phyloP scores from a whole-genome alignment of 1,140 invertebrate genomes.

The Teleogryllus occipitalis region DNA sequence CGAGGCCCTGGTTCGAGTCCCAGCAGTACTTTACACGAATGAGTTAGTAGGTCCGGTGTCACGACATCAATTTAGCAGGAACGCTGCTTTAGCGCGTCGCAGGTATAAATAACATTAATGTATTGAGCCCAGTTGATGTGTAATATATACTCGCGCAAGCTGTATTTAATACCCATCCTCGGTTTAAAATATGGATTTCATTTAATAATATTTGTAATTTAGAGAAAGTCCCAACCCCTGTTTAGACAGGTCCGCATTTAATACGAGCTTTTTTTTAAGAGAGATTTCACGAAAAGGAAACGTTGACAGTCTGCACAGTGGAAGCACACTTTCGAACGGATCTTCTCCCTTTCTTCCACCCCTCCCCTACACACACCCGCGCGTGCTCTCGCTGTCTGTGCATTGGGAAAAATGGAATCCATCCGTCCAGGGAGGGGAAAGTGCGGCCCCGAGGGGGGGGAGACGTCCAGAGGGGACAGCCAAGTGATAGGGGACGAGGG shows the following conservation, averaged over 20 bases:
- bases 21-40: constrained; percentile 1
- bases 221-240: background rate
- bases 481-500: no score
- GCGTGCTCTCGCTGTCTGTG: no score
- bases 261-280: background rate
- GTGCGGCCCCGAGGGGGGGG: no score
- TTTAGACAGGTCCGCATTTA: background rate
- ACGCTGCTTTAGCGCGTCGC: background rate
- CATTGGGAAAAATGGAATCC: background rate
- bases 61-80: constrained; percentile 1
- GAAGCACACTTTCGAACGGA: no score
- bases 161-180: background rate
- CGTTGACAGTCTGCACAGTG: background rate
- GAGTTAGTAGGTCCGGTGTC: background rate
- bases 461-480: no score
- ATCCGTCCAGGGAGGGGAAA: background rate
- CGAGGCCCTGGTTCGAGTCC: background rate
- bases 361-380: no score
- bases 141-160: background rate
- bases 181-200: background rate
- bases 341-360: background rate
- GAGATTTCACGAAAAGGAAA: background rate
- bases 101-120: background rate
- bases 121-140: background rate
- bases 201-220: background rate